These are phyloP conservation scores for Orycteropus afer DNA, from an alignment of 2,113 vertebrate species.

Conservation along the genomic window DNA sequence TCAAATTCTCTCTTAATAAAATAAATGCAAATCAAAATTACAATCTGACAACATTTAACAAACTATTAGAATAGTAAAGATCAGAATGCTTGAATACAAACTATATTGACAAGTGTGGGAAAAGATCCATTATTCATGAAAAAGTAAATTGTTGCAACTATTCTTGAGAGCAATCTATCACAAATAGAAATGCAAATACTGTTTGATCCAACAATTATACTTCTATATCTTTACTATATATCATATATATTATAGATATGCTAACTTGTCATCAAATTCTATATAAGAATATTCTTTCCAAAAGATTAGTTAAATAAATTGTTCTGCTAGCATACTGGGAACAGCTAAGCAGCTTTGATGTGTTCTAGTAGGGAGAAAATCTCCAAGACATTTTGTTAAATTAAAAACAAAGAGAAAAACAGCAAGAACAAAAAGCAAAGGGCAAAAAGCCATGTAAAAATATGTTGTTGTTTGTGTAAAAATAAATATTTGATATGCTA, in stretches of 20 bases:
- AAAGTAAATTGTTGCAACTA: not conserved
- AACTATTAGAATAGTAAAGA: not conserved
- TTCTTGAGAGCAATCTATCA: not conserved
- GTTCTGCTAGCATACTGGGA: not conserved
- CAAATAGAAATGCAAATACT: not conserved
- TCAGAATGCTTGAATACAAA: not conserved
- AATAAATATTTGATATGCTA: not conserved
- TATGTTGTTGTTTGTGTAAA: not conserved
- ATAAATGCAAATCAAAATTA: slow-evolving; percentile 27
- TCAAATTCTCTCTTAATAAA: not conserved
- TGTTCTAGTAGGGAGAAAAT: not conserved
- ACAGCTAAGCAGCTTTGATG: not conserved
- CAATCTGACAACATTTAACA: not conserved
- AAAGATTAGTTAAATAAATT: not conserved
- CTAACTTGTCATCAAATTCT: not conserved
- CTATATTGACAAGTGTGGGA: not conserved
- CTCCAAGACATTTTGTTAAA: not conserved
- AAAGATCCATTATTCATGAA: not conserved
- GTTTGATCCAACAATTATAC: not conserved
- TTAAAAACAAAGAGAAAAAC: slow-evolving; percentile 14
- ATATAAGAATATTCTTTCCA: not conserved
- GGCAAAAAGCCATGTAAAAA: not conserved
- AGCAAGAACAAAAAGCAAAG: not conserved
- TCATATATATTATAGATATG: not conserved
- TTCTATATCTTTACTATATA: not conserved